Evolutionary conservation across 2,113 vertebrate genomes (phyloP), one percentile per base, ranked within the genome.

Genomic region (Coptodon rendalli): DNA sequence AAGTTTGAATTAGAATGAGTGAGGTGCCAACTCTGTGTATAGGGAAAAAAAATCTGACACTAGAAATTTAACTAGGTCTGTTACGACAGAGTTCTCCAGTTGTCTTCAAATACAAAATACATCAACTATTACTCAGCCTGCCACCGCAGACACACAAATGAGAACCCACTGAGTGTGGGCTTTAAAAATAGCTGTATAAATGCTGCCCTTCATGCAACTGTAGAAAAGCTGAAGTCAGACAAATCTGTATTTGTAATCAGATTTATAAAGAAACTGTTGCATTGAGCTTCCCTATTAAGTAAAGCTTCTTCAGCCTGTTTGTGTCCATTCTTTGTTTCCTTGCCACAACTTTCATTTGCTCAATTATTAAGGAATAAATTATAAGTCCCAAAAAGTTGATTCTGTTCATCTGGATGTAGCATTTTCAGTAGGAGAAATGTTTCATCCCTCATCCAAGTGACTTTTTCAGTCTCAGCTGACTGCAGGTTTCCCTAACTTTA

Each of bases 201-300:
- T 36, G 3, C 13, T 57, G 9, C 50, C 1, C 34, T 5, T 80
- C 7, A 50, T 9, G 6, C 22, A 7, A 48, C 6, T 24, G 29
- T 14, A 61, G 22, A 63, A 80, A 38, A 27, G 6, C 19, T 9
- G 1, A 29, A 13, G 14, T 17, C 0, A 2, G 9, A 22, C 4
- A 11, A 80, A 31, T 52, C 2, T 31, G 71, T 19, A 73, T 31
- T 34, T 5, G 10, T 4, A 57, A 9, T 36, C 16, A 0, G 12
- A 50, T 40, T 50, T 80, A 38, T 16, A 36, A 63, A 5, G 4
- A 9, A 29, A 34, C 14, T 2, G 13, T 53, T 14, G 7, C 3
- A 43, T 24, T 17, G 13, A 57, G 10, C 4, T 6, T 19, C 0
- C 0, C 54, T 1, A 19, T 7, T 24, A 34, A 14, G 48, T 34